Percentiles rank a stretch among this genome's conserved stretches.
These are phyloP conservation scores for Ursus arctos DNA, from an alignment of 2,113 vertebrate species.

Conservation along the genomic window DNA sequence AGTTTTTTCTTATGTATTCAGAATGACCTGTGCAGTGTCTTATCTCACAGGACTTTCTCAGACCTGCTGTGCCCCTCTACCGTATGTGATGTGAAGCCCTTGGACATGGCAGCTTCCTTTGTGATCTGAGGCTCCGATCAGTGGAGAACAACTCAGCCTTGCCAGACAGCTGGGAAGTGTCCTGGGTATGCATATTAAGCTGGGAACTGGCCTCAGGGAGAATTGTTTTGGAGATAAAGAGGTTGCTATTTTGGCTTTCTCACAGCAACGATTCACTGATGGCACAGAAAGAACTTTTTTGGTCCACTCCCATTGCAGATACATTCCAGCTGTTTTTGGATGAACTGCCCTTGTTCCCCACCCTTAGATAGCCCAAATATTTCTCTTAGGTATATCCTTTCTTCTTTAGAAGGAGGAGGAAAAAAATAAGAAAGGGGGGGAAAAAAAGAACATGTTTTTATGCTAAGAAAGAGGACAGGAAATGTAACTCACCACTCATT, in stretches of 20 bases:
- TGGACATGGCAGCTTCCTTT: neutral
- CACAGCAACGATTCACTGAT: slow-evolving; percentile 53
- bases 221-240: slow-evolving; percentile 28
- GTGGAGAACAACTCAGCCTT: accelerated
- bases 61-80: neutral
- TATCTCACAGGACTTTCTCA: slow-evolving; percentile 25
- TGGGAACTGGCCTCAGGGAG: slow-evolving; percentile 27
- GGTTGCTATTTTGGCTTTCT: slow-evolving; percentile 65
- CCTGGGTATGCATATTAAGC: neutral
- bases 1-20: neutral
- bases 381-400: slow-evolving; percentile 29
- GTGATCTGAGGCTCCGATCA: neutral
- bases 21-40: neutral
- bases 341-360: neutral
- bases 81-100: neutral
- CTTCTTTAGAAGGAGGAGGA: neutral
- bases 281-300: neutral
- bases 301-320: slow-evolving; percentile 55
- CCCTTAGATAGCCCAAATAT: slow-evolving; percentile 6
- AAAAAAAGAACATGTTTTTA: neutral
- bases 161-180: slow-evolving; percentile 77
- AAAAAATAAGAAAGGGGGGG: neutral
- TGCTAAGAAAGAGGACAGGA: neutral
- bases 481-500: neutral
- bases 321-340: slow-evolving; percentile 71